Evolutionary conservation across 2,113 vertebrate species (phyloP).

Genomic region (Amazona vittata): DNA sequence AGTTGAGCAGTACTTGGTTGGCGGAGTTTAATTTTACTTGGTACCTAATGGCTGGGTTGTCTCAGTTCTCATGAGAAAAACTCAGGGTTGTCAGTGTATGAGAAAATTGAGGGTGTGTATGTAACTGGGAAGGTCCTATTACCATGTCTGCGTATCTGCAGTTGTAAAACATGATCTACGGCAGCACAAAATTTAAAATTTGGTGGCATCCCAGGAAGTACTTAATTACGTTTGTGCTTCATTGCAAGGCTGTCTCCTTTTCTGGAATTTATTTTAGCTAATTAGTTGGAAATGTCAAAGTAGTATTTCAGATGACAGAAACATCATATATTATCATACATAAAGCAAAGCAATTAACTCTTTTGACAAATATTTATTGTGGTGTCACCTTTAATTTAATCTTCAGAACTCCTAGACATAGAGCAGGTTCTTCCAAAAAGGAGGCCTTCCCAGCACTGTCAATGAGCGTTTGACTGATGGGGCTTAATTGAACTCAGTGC

Average conservation of each 20-base stretch:
- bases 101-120: slow-evolving; percentile 29
- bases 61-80: slow-evolving; percentile 32
- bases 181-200: slow-evolving; percentile 27
- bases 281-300: slow-evolving; percentile 75
- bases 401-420: background rate
- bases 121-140: background rate
- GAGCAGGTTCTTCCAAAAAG: slow-evolving; percentile 10
- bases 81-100: background rate
- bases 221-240: slow-evolving; percentile 52
- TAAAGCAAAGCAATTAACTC: slow-evolving; percentile 50
- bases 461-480: slow-evolving; percentile 8
- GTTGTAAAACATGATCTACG: background rate
- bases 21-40: background rate
- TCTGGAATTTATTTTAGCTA: slow-evolving; percentile 72
- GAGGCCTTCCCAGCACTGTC: slow-evolving; percentile 10
- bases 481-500: background rate
- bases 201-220: slow-evolving; percentile 41
- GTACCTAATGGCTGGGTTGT: background rate
- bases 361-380: slow-evolving; percentile 62
- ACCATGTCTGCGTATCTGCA: slow-evolving; percentile 14
- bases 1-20: background rate
- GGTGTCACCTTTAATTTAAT: slow-evolving; percentile 38
- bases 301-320: slow-evolving; percentile 63
- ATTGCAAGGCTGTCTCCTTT: slow-evolving; percentile 53
- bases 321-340: slow-evolving; percentile 26